phyloP scores from a whole-genome alignment of 2,888 invertebrate genomes.

The Dryocosmus kuriphilus region DNA sequence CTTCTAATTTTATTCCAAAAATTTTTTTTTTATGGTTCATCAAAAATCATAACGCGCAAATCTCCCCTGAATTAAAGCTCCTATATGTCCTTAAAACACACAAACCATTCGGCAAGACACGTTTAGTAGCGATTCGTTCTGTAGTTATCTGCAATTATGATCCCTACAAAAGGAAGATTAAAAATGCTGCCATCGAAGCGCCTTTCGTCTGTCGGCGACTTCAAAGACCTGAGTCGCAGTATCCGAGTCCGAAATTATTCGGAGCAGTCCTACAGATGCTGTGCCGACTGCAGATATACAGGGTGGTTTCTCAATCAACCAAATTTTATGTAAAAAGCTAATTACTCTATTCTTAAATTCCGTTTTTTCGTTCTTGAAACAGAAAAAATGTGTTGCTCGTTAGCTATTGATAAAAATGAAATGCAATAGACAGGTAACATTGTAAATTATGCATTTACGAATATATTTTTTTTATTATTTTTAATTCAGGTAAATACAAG shows the following conservation, averaged over 20 bases:
- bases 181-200: constrained; percentile 36
- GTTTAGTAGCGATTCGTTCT: constrained; percentile 39
- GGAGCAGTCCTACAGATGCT: constrained; percentile 36
- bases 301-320: constrained; percentile 30
- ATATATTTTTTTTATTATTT: too few species aligned
- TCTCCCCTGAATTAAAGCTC: background rate
- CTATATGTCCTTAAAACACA: constrained; percentile 36
- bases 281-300: constrained; percentile 27
- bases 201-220: constrained; percentile 38
- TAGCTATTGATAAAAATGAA: too few species aligned
- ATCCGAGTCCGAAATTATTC: constrained; percentile 36
- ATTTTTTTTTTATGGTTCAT: constrained; percentile 8
- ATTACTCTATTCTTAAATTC: constrained; percentile 26
- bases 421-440: too few species aligned
- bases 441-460: too few species aligned
- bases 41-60: constrained; percentile 3
- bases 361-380: background rate
- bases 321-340: constrained; percentile 3
- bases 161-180: constrained; percentile 26
- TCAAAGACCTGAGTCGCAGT: constrained; percentile 32
- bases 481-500: too few species aligned
- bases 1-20: background rate
- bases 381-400: background rate
- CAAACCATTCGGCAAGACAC: constrained; percentile 30
- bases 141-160: constrained; percentile 40